These are phyloP conservation scores for Pycnomerus fuliginosus DNA, from an alignment of 2,888 invertebrate genomes.

Conservation along the genomic window DNA sequence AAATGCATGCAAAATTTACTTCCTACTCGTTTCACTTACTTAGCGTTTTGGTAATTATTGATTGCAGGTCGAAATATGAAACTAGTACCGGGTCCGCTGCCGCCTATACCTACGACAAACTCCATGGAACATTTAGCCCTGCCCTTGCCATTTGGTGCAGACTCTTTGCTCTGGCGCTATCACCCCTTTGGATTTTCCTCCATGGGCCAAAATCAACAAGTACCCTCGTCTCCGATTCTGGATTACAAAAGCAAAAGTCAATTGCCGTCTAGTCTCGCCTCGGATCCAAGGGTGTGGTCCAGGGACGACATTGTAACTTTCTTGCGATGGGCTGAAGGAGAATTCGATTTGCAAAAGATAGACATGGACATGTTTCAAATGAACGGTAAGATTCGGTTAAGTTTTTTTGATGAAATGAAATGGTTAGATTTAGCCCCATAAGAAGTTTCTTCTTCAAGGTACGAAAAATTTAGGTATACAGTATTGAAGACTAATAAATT, in stretches of 20 bases:
- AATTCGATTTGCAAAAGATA: conserved; percentile 88
- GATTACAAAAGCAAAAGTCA: conserved; percentile 89
- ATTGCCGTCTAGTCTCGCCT: conserved; percentile 77
- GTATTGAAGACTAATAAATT: too few species aligned
- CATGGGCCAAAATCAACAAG: conserved; percentile 61
- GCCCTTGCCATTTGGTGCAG: conserved; percentile 78
- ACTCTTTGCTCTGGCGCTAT: conserved; percentile 80
- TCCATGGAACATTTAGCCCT: conserved; percentile 75
- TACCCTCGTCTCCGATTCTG: conserved; percentile 68
- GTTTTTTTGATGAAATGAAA: too few species aligned
- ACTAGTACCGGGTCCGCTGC: conserved; percentile 55
- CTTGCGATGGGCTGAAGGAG: conserved; percentile 87
- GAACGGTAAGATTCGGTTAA: conserved; percentile 74
- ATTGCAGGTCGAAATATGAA: conserved; percentile 51
- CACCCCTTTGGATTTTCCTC: conserved; percentile 74
- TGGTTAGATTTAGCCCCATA: too few species aligned
- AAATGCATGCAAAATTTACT: conserved; percentile 23
- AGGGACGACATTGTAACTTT: conserved; percentile 87
- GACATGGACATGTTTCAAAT: conserved; percentile 94
- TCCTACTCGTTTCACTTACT: conserved; percentile 27
- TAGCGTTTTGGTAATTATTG: too few species aligned
- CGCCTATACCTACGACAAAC: conserved; percentile 55
- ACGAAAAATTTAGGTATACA: too few species aligned
- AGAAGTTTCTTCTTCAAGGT: too few species aligned
- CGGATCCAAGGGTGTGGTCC: conserved; percentile 88